phyloP scores from a whole-genome alignment of 2,113 vertebrate genomes.

The Struthio camelus region DNA sequence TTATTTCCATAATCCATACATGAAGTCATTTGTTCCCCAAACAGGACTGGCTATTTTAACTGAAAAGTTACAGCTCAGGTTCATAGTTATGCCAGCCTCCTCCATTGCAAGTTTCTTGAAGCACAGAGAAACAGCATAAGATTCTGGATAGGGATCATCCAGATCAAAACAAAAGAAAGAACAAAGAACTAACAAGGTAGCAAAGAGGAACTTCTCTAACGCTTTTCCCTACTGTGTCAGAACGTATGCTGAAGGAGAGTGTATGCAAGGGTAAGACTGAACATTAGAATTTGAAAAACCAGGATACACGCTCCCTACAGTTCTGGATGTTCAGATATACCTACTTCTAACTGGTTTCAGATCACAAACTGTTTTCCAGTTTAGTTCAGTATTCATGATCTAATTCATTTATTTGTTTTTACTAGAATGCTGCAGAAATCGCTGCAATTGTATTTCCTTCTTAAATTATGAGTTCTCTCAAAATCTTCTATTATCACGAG shows the following conservation, averaged over 20 bases:
- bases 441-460: not conserved
- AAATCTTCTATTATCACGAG: not conserved
- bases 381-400: not conserved
- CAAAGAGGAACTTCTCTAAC: not conserved
- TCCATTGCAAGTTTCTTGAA: not conserved
- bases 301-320: fast-evolving
- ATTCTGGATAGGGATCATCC: not conserved
- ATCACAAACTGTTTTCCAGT: not conserved
- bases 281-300: not conserved
- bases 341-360: not conserved
- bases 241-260: not conserved
- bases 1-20: not conserved
- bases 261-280: not conserved
- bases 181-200: not conserved
- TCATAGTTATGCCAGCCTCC: not conserved
- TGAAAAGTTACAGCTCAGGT: not conserved
- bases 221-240: not conserved
- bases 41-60: not conserved
- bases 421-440: not conserved
- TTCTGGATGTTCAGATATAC: not conserved
- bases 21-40: not conserved
- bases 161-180: not conserved
- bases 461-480: not conserved
- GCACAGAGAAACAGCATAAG: not conserved
- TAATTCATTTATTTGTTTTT: not conserved